Evolutionary conservation across 2,888 invertebrate species (phyloP).

Genomic region (Barypeithes pellucidus): DNA sequence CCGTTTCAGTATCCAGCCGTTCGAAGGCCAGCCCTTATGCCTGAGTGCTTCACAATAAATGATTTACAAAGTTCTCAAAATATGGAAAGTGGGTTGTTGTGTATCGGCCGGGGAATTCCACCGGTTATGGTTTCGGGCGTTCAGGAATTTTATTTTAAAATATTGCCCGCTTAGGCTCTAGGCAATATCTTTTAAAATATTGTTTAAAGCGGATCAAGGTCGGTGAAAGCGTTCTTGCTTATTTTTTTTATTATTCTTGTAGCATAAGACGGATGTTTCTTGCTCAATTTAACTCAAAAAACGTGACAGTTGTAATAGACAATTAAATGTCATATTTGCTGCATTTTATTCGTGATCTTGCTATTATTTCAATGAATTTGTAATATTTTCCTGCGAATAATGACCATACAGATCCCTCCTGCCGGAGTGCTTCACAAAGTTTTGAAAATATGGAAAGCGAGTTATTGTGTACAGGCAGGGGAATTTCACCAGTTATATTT

Average conservation of each 20-base stretch:
- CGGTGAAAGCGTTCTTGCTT: constrained; percentile 34
- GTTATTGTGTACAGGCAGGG: constrained; percentile 58
- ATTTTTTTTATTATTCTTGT: no score
- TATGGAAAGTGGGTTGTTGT: constrained; percentile 66
- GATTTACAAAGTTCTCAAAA: constrained; percentile 62
- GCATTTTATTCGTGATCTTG: no score
- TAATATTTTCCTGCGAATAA: no score
- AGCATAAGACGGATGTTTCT: no score
- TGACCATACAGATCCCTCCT: not conserved
- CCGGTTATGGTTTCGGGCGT: constrained; percentile 47
- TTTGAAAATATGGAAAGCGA: constrained; percentile 67
- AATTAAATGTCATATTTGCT: no score
- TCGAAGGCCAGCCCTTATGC: constrained; percentile 45
- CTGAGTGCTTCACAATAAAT: constrained; percentile 48
- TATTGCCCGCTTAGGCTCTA: constrained; percentile 51
- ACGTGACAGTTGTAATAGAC: no score
- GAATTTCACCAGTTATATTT: no score
- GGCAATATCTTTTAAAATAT: constrained; percentile 49
- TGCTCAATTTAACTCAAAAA: no score
- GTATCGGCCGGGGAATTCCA: constrained; percentile 47
- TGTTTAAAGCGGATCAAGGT: constrained; percentile 47
- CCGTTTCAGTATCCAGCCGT: constrained; percentile 49
- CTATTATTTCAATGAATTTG: no score
- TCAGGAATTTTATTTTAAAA: constrained; percentile 54
- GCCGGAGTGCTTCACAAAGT: constrained; percentile 49